Percentiles rank a stretch among this genome's conserved stretches.
Conservation (phyloP, 2,888 invertebrate species). For the Atrina japonica region DNA sequence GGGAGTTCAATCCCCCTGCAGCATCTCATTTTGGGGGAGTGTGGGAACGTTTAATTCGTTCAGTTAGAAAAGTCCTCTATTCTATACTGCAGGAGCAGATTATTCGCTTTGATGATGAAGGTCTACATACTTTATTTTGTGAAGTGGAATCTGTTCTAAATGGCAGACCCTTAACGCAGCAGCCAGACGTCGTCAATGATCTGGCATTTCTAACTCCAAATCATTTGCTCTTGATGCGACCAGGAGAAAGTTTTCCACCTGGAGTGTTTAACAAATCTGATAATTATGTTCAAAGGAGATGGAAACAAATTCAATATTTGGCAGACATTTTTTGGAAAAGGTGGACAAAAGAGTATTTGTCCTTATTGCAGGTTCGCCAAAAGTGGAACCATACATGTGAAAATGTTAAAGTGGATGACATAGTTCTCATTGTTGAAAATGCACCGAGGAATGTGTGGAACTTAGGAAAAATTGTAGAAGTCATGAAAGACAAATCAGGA, state of each 20-base stretch:
- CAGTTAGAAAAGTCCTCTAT: slow-evolving; percentile 6
- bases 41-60: slow-evolving; percentile 50
- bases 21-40: slow-evolving; percentile 47
- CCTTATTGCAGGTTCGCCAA: background rate
- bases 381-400: slow-evolving; percentile 12
- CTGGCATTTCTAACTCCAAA: slow-evolving; percentile 13
- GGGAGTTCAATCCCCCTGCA: slow-evolving; percentile 48
- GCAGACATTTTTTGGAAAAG: background rate
- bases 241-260: slow-evolving; percentile 3
- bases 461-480: slow-evolving; percentile 13
- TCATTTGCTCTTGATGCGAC: slow-evolving; percentile 16
- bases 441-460: slow-evolving; percentile 12
- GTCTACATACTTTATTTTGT: background rate
- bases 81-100: slow-evolving; percentile 13
- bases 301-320: no score
- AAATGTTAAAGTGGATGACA: slow-evolving; percentile 2
- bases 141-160: slow-evolving; percentile 11
- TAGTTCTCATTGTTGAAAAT: slow-evolving; percentile 14
- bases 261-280: slow-evolving; percentile 13
- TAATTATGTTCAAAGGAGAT: background rate
- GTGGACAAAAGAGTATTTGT: slow-evolving; percentile 3
- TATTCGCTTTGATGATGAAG: slow-evolving; percentile 4
- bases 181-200: background rate
- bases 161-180: slow-evolving; percentile 10
- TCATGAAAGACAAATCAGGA: slow-evolving; percentile 21